A percentile compares a stretch with the other conserved stretches of the same genome.
Evolutionary conservation across 2,888 invertebrate species (phyloP).

Genomic region (Romanomermis culicivorax): DNA sequence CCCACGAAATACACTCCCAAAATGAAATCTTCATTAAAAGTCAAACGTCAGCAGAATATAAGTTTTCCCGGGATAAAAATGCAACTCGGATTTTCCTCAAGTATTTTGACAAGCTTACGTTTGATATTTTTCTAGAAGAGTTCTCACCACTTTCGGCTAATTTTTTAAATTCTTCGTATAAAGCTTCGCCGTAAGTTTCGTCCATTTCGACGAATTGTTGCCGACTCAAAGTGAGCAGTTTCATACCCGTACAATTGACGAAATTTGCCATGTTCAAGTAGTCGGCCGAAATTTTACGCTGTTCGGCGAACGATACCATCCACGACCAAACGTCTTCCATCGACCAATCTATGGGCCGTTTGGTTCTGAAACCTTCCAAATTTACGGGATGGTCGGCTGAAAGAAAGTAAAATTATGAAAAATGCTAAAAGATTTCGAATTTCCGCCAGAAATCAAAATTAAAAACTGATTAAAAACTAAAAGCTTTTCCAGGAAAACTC

Average conservation of each 20-base stretch:
- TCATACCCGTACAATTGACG: slow-evolving; percentile 19
- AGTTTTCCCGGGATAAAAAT: too few relatives aligned
- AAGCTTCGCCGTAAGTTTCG: slow-evolving; percentile 19
- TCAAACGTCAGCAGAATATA: too few relatives aligned
- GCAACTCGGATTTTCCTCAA: too few relatives aligned
- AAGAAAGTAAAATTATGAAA: too few relatives aligned
- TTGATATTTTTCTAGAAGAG: too few relatives aligned
- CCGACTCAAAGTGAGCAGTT: slow-evolving; percentile 21
- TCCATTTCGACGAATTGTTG: slow-evolving; percentile 22
- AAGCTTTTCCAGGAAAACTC: too few relatives aligned
- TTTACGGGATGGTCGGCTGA: background rate
- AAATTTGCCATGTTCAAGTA: slow-evolving; percentile 16
- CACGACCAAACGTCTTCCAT: slow-evolving; percentile 25
- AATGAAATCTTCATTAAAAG: too few relatives aligned
- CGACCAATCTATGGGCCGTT: slow-evolving; percentile 23
- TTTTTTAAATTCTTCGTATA: slow-evolving; percentile 22
- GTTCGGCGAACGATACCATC: slow-evolving; percentile 9
- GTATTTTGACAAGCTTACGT: too few relatives aligned
- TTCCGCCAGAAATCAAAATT: too few relatives aligned
- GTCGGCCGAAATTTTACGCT: background rate
- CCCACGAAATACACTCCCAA: too few relatives aligned
- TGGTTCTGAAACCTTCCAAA: slow-evolving; percentile 19
- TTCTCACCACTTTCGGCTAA: slow-evolving; percentile 13
- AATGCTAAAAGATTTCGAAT: too few relatives aligned
- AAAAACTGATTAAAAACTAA: too few relatives aligned